A percentile compares a stretch with the other conserved stretches of the same genome.
Evolutionary conservation across 2,113 vertebrate genomes (phyloP).

Genomic region (Python bivittatus): DNA sequence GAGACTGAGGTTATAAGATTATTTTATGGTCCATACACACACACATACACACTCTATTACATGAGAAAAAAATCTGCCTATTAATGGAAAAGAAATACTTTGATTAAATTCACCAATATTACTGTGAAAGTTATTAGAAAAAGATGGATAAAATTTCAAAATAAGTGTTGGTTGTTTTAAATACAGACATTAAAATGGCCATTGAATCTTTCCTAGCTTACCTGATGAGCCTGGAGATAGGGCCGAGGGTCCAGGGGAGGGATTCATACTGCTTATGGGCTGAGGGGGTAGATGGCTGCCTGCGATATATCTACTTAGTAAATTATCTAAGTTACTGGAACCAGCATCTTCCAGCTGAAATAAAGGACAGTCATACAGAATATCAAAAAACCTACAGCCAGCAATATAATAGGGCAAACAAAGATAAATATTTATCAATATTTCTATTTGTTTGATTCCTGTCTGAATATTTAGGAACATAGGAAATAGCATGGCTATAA

Average conservation of each 20-base stretch:
- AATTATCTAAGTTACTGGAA: conserved; percentile 89
- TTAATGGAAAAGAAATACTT: neutral
- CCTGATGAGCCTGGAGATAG: conserved; percentile 96
- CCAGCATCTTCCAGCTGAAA: conserved; percentile 94
- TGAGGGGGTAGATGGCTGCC: conserved; percentile 88
- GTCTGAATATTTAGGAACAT: neutral
- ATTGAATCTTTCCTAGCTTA: conserved; percentile 60
- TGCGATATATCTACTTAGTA: conserved; percentile 91
- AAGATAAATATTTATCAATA: neutral
- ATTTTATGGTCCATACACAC: too few species aligned
- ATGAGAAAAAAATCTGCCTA: neutral
- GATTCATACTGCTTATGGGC: conserved; percentile 86
- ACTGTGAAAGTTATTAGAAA: neutral
- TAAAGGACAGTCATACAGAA: conserved; percentile 36
- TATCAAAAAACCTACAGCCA: neutral
- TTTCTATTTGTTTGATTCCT: neutral
- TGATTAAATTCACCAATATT: neutral
- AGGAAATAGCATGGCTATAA: neutral
- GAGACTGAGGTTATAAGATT: neutral
- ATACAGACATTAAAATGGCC: conserved; percentile 18
- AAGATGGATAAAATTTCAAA: neutral
- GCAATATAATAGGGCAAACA: neutral
- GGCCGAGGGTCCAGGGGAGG: conserved; percentile 91
- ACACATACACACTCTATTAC: too few species aligned
- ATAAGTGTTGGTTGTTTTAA: neutral